Evolutionary conservation across 1,140 invertebrate genomes (phyloP).

Genomic region (Drosophila quadrilineata): DNA sequence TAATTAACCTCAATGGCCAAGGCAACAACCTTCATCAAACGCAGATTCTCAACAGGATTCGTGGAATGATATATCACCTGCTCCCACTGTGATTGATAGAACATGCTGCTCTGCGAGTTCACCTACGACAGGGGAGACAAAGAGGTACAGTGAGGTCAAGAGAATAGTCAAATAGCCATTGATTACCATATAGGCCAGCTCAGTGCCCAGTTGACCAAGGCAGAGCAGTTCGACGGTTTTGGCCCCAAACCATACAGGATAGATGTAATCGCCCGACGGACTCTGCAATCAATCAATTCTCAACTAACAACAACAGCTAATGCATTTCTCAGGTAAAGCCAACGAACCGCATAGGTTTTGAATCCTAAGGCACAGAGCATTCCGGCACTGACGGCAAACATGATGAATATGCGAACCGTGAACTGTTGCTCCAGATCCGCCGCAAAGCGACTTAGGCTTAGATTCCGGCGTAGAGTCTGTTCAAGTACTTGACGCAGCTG

Average conservation of each 20-base stretch:
- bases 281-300: conserved; percentile 28
- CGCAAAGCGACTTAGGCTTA: conserved; percentile 50
- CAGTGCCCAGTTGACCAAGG: conserved; percentile 48
- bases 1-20: conserved; percentile 63
- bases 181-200: conserved; percentile 46
- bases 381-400: conserved; percentile 58
- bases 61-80: conserved; percentile 49
- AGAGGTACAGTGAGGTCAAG: neutral
- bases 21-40: conserved; percentile 55
- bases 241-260: conserved; percentile 59
- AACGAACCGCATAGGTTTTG: conserved; percentile 64
- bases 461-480: conserved; percentile 40
- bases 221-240: conserved; percentile 55
- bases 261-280: conserved; percentile 55
- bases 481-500: conserved; percentile 36
- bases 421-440: conserved; percentile 54
- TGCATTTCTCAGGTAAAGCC: neutral
- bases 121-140: conserved; percentile 26
- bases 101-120: conserved; percentile 51
- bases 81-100: conserved; percentile 64
- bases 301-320: neutral
- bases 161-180: neutral
- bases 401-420: conserved; percentile 58
- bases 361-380: conserved; percentile 63
- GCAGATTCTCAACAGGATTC: conserved; percentile 50